Percentiles rank a stretch among this genome's conserved stretches.
Evolutionary conservation across 2,888 invertebrate genomes (phyloP).

Genomic region (Scaptomyza polygonia): DNA sequence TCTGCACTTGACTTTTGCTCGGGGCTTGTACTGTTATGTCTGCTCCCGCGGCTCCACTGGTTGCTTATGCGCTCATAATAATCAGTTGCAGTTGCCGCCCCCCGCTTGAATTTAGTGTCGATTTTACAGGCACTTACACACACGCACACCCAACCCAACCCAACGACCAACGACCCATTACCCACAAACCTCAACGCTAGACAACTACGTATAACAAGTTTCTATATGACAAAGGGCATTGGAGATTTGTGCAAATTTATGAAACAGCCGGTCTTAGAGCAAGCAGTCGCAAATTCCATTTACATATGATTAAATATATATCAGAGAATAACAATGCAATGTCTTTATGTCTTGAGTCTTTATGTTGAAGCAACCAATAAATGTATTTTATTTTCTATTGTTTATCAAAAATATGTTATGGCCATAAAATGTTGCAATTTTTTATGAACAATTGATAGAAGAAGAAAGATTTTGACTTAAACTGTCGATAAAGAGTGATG

Average conservation of each 20-base stretch:
- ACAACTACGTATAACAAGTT: constrained; percentile 46
- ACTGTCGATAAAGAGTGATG: too few relatives aligned
- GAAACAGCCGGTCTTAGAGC: constrained; percentile 24
- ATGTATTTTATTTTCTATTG: not conserved
- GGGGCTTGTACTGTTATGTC: constrained; percentile 20
- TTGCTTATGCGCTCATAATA: constrained; percentile 69
- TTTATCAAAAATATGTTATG: too few relatives aligned
- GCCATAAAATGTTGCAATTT: not conserved
- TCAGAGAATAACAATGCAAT: not conserved
- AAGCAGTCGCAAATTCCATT: constrained; percentile 39
- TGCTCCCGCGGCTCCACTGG: constrained; percentile 7
- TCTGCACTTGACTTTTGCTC: constrained; percentile 61
- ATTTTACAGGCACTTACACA: constrained; percentile 70
- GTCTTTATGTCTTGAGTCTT: not conserved
- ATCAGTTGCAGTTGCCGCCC: constrained; percentile 70
- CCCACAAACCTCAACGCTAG: constrained; percentile 1
- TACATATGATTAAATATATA: constrained; percentile 46
- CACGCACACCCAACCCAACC: constrained; percentile 19
- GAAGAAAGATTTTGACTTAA: too few relatives aligned
- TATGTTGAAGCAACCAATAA: not conserved
- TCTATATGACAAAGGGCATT: constrained; percentile 56
- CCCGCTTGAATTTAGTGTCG: constrained; percentile 72
- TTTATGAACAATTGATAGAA: too few relatives aligned
- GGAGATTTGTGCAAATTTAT: constrained; percentile 54
- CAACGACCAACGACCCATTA: not conserved